phyloP scores from a whole-genome alignment of 1,140 invertebrate genomes.

The Ooceraea biroi region DNA sequence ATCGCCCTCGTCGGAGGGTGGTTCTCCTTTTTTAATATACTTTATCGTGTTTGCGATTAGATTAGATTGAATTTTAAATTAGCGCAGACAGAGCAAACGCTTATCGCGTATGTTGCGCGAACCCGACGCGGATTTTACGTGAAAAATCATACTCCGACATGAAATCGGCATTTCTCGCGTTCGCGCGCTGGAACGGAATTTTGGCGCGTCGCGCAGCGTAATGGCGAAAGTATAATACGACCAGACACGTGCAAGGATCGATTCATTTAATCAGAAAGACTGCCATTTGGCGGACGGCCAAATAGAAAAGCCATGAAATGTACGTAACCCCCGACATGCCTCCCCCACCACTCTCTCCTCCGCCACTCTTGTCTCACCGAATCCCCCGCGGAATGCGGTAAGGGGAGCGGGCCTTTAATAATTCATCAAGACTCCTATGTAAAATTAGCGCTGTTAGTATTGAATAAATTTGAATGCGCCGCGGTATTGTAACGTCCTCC shows the following conservation, averaged over 20 bases:
- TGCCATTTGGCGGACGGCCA: conserved; percentile 39
- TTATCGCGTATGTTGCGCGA: too few species aligned
- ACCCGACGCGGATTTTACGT: too few species aligned
- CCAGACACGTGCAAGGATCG: conserved; percentile 34
- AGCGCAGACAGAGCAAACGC: too few species aligned
- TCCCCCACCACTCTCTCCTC: too few species aligned
- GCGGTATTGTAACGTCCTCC: conserved; percentile 53
- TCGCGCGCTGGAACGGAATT: not conserved
- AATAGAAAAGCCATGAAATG: conserved; percentile 62
- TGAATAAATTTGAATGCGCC: conserved; percentile 49
- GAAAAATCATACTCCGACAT: too few species aligned
- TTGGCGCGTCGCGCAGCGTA: not conserved
- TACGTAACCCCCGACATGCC: conserved; percentile 32
- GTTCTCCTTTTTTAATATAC: too few species aligned
- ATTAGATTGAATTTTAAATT: too few species aligned
- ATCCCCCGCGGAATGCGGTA: too few species aligned
- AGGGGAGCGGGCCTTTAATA: conserved; percentile 45
- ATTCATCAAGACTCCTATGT: conserved; percentile 59
- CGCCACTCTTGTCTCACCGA: too few species aligned
- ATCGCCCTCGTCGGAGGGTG: too few species aligned
- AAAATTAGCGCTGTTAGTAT: conserved; percentile 62
- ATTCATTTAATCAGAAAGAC: conserved; percentile 53
- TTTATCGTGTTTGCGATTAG: too few species aligned
- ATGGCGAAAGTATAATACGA: not conserved
- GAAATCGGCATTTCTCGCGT: too few species aligned